These are phyloP conservation scores for Helarctos malayanus DNA, from an alignment of 2,797 vertebrate genomes.

Conservation along the genomic window DNA sequence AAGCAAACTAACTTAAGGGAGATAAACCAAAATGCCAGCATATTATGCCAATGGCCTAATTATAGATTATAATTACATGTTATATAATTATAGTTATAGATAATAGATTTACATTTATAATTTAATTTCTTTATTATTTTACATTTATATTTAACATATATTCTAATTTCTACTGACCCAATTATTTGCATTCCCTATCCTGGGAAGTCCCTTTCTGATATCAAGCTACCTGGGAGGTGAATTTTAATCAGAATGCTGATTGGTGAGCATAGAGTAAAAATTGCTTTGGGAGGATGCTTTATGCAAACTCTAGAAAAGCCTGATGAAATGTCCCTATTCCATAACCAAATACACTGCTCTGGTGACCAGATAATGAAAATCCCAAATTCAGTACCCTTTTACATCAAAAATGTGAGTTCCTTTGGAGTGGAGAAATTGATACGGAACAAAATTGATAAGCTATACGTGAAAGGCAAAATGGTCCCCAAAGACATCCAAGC, in stretches of 20 bases:
- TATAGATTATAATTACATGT: slow-evolving; percentile 1
- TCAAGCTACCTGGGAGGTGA: not conserved
- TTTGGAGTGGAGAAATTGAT: slow-evolving; percentile 7
- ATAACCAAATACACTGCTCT: not conserved
- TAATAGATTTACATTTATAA: slow-evolving; percentile 38
- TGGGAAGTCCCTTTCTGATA: not conserved
- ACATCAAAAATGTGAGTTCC: not conserved
- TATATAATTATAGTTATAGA: not conserved
- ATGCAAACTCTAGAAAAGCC: not conserved
- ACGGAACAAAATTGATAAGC: not conserved
- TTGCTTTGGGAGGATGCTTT: not conserved
- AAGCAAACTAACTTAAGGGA: slow-evolving; percentile 28
- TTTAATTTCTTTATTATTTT: slow-evolving; percentile 28
- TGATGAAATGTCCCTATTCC: not conserved
- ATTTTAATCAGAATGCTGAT: slow-evolving; percentile 47
- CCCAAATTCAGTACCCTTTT: not conserved
- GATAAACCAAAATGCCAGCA: slow-evolving; percentile 50
- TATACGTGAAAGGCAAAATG: not conserved
- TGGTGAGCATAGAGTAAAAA: slow-evolving; percentile 31
- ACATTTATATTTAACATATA: slow-evolving; percentile 12
- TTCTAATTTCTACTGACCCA: slow-evolving; percentile 39
- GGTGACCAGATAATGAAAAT: not conserved
- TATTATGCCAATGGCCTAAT: slow-evolving; percentile 5
- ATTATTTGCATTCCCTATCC: slow-evolving; percentile 28
- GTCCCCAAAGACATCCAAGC: not conserved